Conservation (phyloP, 2,797 vertebrate species). For the Knipowitschia caucasica region DNA sequence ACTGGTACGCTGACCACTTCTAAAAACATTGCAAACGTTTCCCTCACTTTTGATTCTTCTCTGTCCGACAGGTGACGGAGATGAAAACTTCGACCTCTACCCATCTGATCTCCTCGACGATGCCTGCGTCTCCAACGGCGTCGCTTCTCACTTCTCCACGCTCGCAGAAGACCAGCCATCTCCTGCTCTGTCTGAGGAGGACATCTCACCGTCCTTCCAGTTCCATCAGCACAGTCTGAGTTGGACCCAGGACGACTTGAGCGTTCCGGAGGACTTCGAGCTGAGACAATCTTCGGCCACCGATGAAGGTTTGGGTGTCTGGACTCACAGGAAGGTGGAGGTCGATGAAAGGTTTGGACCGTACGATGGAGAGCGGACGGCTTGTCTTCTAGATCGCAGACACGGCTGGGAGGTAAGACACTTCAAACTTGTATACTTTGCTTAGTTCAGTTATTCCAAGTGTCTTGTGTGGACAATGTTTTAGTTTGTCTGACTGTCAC, state of each 20-base stretch:
- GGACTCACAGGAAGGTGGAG: constrained; percentile 88
- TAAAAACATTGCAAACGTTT: background rate
- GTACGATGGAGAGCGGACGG: constrained; percentile 82
- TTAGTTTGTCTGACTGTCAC: background rate
- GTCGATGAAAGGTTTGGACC: constrained; percentile 90
- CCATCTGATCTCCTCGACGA: constrained; percentile 81
- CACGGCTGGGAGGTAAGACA: constrained; percentile 93
- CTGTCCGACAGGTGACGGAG: constrained; percentile 81
- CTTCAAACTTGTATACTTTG: background rate
- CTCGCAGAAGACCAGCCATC: constrained; percentile 78
- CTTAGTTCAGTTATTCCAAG: background rate
- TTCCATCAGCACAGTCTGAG: constrained; percentile 75
- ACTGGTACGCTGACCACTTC: too few species aligned
- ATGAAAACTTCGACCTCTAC: constrained; percentile 80
- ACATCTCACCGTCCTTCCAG: constrained; percentile 80
- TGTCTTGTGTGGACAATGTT: background rate
- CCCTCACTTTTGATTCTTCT: constrained; percentile 40
- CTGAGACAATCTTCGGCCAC: constrained; percentile 84
- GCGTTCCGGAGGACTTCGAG: constrained; percentile 88
- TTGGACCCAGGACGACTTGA: constrained; percentile 80
- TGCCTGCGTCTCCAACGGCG: constrained; percentile 74
- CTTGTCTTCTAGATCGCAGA: constrained; percentile 76
- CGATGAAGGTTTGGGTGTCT: constrained; percentile 85
- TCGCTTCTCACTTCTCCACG: constrained; percentile 58
- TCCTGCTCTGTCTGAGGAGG: constrained; percentile 82